phyloP scores from a whole-genome alignment of 1,140 invertebrate species.

The Drosophila leontia region DNA sequence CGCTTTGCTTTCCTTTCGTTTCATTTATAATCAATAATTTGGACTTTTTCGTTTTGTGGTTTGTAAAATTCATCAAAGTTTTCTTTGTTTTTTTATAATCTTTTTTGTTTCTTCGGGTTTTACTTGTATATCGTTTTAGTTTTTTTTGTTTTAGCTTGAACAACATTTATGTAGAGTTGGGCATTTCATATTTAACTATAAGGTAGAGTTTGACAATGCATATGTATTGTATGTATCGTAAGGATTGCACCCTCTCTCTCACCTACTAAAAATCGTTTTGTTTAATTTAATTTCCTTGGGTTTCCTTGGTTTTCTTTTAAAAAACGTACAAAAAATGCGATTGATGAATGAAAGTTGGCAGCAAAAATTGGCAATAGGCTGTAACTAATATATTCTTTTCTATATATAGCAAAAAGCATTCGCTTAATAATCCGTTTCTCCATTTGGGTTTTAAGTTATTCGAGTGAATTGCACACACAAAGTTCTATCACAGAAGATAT shows the following conservation, averaged over 20 bases:
- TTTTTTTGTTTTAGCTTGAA: slow-evolving; percentile 59
- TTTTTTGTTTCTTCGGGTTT: slow-evolving; percentile 18
- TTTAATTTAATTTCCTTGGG: neutral
- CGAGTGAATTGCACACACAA: slow-evolving; percentile 71
- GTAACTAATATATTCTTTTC: slow-evolving; percentile 43
- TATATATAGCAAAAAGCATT: slow-evolving; percentile 53
- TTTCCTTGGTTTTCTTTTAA: slow-evolving; percentile 15
- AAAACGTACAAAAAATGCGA: slow-evolving; percentile 54
- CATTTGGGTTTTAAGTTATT: slow-evolving; percentile 24
- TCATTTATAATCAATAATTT: slow-evolving; percentile 64
- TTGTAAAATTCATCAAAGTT: slow-evolving; percentile 81
- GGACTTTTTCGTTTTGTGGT: slow-evolving; percentile 54
- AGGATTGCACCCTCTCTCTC: slow-evolving; percentile 19
- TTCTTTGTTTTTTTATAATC: slow-evolving; percentile 7
- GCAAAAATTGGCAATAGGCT: slow-evolving; percentile 64
- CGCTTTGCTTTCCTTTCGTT: slow-evolving; percentile 31
- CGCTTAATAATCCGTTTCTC: slow-evolving; percentile 3
- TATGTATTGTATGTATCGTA: slow-evolving; percentile 66
- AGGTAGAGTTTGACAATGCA: slow-evolving; percentile 74
- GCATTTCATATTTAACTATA: slow-evolving; percentile 72
- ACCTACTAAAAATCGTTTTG: slow-evolving; percentile 21
- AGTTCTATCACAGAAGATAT: slow-evolving; percentile 80
- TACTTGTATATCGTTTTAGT: slow-evolving; percentile 48
- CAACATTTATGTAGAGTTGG: slow-evolving; percentile 79
- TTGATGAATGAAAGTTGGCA: slow-evolving; percentile 55